These are phyloP conservation scores for Coracopsis vasa DNA, from an alignment of 2,113 vertebrate genomes.

Conservation along the genomic window DNA sequence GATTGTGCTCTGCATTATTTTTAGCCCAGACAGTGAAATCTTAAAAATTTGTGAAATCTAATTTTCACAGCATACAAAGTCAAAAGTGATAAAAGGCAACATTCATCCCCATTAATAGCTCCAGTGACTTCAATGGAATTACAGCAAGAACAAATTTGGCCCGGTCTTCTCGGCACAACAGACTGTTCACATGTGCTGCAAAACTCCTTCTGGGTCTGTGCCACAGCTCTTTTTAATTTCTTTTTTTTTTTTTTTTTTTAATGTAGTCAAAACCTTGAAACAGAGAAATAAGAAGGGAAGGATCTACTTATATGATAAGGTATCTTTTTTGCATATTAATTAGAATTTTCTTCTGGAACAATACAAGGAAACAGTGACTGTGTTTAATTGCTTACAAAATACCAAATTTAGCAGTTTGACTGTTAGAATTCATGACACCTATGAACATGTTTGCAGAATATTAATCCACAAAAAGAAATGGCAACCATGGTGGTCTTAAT, in stretches of 20 bases:
- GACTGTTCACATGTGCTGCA: constrained; percentile 50
- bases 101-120: constrained; percentile 35
- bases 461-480: not conserved
- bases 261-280: not conserved
- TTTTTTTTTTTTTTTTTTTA: not conserved
- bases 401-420: not conserved
- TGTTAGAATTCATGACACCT: not conserved
- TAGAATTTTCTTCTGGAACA: not conserved
- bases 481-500: not conserved
- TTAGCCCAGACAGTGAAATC: not conserved
- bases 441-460: not conserved
- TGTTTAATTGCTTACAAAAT: not conserved
- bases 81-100: constrained; percentile 18
- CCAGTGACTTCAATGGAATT: constrained; percentile 19
- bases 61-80: not conserved
- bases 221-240: not conserved
- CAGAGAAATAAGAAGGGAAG: not conserved
- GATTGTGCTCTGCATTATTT: not conserved
- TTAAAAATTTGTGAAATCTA: constrained; percentile 8
- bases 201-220: constrained; percentile 32
- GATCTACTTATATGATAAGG: not conserved
- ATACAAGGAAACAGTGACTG: not conserved
- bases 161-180: not conserved
- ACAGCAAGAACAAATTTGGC: constrained; percentile 42
- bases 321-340: not conserved